These are phyloP conservation scores for Condylura cristata DNA, from an alignment of 2,113 vertebrate species.

Conservation along the genomic window DNA sequence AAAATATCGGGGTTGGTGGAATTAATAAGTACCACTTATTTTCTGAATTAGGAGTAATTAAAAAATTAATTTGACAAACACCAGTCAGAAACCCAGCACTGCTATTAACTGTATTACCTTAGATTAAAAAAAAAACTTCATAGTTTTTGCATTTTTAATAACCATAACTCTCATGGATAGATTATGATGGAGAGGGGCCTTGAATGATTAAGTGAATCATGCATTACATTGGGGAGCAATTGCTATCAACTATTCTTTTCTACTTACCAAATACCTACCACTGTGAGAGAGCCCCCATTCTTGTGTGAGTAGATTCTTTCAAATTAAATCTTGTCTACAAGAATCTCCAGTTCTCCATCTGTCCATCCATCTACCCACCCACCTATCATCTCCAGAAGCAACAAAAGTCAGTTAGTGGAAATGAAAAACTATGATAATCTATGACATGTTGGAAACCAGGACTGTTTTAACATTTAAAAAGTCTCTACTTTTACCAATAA, in stretches of 20 bases:
- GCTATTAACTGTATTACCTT: not conserved
- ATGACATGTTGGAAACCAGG: not conserved
- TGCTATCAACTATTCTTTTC: not conserved
- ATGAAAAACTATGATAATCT: not conserved
- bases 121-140: not conserved
- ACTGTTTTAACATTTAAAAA: not conserved
- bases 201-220: not conserved
- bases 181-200: not conserved
- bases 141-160: not conserved
- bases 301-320: not conserved
- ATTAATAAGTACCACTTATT: not conserved
- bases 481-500: not conserved
- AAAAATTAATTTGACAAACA: not conserved
- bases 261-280: not conserved
- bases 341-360: not conserved
- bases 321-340: not conserved
- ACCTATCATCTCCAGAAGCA: not conserved
- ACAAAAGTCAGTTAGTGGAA: not conserved
- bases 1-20: not conserved
- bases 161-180: not conserved
- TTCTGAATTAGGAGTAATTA: not conserved
- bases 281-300: not conserved
- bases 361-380: not conserved
- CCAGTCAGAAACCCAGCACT: not conserved
- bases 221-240: fast-evolving